Conservation (phyloP, 2,113 vertebrate species). For the Eurystomus gularis region DNA sequence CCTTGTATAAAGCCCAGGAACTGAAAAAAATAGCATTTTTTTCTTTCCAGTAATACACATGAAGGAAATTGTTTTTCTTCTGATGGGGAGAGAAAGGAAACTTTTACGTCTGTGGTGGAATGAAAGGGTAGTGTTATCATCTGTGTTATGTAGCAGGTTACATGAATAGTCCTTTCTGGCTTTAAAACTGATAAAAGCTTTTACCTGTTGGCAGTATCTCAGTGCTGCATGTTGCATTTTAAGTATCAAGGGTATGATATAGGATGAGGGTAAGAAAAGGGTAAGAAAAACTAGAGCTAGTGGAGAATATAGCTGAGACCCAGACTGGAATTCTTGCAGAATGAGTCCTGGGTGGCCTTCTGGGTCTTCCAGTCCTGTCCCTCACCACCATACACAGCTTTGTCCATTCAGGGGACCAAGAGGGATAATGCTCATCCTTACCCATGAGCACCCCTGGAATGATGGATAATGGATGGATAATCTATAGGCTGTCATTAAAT, state of each 20-base stretch:
- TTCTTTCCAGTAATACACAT: not conserved
- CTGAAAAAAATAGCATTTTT: not conserved
- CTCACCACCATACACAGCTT: not conserved
- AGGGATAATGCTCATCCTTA: not conserved
- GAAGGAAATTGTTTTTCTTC: not conserved
- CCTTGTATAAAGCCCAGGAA: not conserved
- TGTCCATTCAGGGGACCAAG: rapidly evolving
- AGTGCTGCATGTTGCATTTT: not conserved
- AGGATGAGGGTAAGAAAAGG: not conserved
- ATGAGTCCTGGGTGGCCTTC: not conserved
- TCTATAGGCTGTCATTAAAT: not conserved
- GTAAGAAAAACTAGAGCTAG: not conserved
- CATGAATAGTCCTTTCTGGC: not conserved
- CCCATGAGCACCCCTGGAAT: not conserved
- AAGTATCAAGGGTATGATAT: not conserved
- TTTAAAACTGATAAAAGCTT: not conserved
- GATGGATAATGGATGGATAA: not conserved
- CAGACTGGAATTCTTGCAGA: not conserved
- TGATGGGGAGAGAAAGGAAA: not conserved
- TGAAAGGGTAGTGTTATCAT: not conserved
- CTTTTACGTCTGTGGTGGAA: not conserved
- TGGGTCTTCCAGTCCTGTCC: not conserved
- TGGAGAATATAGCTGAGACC: not conserved
- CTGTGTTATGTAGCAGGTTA: not conserved
- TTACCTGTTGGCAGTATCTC: not conserved